phyloP scores from a whole-genome alignment of 2,113 vertebrate species.

The Lota lota region DNA sequence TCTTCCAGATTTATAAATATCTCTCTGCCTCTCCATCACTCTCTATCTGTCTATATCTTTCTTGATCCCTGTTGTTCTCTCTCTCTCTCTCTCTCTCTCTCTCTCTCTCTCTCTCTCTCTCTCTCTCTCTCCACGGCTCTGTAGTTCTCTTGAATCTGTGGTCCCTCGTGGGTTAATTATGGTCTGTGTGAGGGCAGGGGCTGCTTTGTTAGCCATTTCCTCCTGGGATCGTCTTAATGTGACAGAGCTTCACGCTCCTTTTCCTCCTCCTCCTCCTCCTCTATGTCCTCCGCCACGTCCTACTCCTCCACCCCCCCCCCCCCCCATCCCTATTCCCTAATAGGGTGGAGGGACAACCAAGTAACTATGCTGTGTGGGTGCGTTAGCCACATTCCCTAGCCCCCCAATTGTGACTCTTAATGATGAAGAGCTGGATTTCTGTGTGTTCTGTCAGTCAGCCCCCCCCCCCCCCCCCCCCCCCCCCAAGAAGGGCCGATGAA shows the following conservation, averaged over 20 bases:
- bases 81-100: conserved; percentile 7
- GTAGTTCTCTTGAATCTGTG: conserved; percentile 23
- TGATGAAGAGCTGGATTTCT: conserved; percentile 58
- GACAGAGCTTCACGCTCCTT: conserved; percentile 45
- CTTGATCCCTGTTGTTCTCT: not conserved
- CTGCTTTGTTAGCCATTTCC: conserved; percentile 54
- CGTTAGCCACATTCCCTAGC: conserved; percentile 35
- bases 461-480: conserved; percentile 7
- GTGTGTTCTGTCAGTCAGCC: conserved; percentile 34
- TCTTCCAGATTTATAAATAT: no score
- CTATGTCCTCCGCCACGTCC: not conserved
- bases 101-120: conserved; percentile 25
- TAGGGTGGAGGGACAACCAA: conserved; percentile 26
- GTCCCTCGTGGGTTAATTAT: conserved; percentile 70
- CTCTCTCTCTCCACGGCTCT: conserved; percentile 1
- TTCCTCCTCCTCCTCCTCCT: conserved; percentile 30
- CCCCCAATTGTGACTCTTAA: conserved; percentile 16
- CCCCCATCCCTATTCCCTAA: no score
- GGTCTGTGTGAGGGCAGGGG: conserved; percentile 41
- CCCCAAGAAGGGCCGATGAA: conserved; percentile 24
- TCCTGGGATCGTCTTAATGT: conserved; percentile 52
- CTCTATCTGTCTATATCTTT: no score
- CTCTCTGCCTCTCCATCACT: no score
- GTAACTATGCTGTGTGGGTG: conserved; percentile 45
- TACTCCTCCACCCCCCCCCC: conserved; percentile 31